A percentile compares a stretch with the other conserved stretches of the same genome.
These are phyloP conservation scores for Ianthella basta DNA, from an alignment of 37 sponge, comb jelly and placozoan genomes.

Conservation along the genomic window DNA sequence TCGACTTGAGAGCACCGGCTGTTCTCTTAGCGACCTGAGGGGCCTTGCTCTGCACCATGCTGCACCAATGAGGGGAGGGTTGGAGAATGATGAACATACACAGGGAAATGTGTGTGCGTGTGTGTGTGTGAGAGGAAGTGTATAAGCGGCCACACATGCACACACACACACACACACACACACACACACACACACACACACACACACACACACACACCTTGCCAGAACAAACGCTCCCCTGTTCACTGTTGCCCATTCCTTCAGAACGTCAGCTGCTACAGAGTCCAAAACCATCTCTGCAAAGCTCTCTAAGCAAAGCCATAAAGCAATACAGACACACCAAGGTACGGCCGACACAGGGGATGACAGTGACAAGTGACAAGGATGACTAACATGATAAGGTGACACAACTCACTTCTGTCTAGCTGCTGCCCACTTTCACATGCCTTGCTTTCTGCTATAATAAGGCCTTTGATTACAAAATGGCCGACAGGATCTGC, in stretches of 20 bases:
- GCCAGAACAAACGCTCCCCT: conserved; percentile 70
- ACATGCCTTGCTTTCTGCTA: conserved; percentile 35
- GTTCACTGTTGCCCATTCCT: conserved; percentile 61
- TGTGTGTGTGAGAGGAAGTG: neutral
- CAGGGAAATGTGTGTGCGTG: neutral
- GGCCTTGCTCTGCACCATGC: conserved; percentile 31
- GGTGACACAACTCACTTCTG: no score
- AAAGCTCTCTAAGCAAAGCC: conserved; percentile 43
- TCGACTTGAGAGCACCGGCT: neutral
- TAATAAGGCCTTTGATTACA: conserved; percentile 51
- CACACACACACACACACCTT: conserved; percentile 58
- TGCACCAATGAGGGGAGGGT: neutral
- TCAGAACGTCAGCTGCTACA: conserved; percentile 34
- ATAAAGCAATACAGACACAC: no score
- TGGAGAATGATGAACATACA: neutral
- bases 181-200: conserved; percentile 23
- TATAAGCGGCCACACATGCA: conserved; percentile 4
- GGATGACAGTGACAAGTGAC: neutral
- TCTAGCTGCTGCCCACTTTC: neutral
- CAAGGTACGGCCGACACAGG: no score
- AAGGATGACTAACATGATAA: neutral
- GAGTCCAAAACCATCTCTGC: conserved; percentile 38
- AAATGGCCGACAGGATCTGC: conserved; percentile 64
- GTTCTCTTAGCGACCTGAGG: conserved; percentile 13
- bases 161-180: conserved; percentile 26